Conservation (phyloP, 2,888 invertebrate species). For the Rotaria socialis region DNA sequence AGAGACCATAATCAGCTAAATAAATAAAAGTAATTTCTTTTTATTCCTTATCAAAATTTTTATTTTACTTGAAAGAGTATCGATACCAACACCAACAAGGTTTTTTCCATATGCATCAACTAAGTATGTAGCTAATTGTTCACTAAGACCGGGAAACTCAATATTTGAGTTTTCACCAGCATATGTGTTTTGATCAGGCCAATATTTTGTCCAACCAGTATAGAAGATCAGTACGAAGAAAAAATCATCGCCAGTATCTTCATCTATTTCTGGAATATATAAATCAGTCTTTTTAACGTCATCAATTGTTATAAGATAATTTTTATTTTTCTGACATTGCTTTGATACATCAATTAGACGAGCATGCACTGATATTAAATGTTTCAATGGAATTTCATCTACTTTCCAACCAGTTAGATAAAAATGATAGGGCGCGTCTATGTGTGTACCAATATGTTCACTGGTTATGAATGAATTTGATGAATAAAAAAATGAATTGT, state of each 20-base stretch:
- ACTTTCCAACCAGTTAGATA: constrained; percentile 22
- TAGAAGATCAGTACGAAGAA: background rate
- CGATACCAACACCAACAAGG: background rate
- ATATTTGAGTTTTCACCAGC: background rate
- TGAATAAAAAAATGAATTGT: background rate
- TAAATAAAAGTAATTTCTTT: background rate
- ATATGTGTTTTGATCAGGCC: background rate
- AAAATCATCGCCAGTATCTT: too few species aligned
- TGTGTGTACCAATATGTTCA: constrained; percentile 45
- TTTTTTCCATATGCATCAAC: background rate
- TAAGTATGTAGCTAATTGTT: constrained; percentile 2
- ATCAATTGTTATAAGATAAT: background rate
- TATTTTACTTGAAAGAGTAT: constrained; percentile 25
- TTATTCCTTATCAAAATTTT: background rate
- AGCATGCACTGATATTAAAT: background rate
- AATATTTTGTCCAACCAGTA: constrained; percentile 32
- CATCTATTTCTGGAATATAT: background rate
- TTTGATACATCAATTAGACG: constrained; percentile 18
- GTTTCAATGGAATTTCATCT: constrained; percentile 39
- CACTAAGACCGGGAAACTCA: constrained; percentile 16
- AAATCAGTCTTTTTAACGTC: background rate
- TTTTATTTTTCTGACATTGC: constrained; percentile 6
- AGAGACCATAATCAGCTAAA: constrained; percentile 1
- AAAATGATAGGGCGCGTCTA: constrained; percentile 44
- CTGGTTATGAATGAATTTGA: constrained; percentile 23